These are phyloP conservation scores for Oncorhynchus gorbuscha DNA, from an alignment of 2,113 vertebrate species.

Conservation along the genomic window DNA sequence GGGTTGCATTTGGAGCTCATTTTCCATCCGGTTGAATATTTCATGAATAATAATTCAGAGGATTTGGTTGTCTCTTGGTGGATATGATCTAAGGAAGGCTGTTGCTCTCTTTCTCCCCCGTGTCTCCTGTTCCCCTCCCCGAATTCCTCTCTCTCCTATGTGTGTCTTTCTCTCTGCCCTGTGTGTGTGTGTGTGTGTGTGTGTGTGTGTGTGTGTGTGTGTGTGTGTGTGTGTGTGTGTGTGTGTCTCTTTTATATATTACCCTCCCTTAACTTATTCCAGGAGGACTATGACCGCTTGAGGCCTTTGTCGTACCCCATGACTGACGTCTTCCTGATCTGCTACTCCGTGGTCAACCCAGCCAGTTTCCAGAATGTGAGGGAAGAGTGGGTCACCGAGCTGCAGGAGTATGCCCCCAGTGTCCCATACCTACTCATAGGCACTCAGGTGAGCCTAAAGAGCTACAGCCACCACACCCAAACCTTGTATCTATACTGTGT, in stretches of 20 bases:
- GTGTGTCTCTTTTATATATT: no score
- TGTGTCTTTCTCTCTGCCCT: no score
- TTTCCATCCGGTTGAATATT: conserved; percentile 42
- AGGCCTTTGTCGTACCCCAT: conserved; percentile 97
- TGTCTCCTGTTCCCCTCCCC: not conserved
- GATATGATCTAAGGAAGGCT: conserved; percentile 15
- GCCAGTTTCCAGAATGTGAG: conserved; percentile 98
- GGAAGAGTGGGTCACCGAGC: conserved; percentile 96
- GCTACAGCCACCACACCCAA: no score
- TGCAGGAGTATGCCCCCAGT: conserved; percentile 96
- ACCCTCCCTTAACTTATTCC: not conserved
- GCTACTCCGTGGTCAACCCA: conserved; percentile 98
- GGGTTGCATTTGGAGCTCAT: conserved; percentile 12
- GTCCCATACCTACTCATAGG: conserved; percentile 97
- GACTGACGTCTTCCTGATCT: conserved; percentile 99
- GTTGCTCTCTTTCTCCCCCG: not conserved
- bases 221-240: no score
- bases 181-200: no score
- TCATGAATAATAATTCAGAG: conserved; percentile 28
- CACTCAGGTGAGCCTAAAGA: conserved; percentile 84
- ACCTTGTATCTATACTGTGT: not conserved
- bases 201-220: no score
- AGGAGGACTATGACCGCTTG: conserved; percentile 99
- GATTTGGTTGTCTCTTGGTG: conserved; percentile 14
- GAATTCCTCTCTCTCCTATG: no score